Evolutionary conservation across 2,888 invertebrate genomes (phyloP), one percentile per base, ranked within the genome.

Genomic region (Fragum sueziense): DNA sequence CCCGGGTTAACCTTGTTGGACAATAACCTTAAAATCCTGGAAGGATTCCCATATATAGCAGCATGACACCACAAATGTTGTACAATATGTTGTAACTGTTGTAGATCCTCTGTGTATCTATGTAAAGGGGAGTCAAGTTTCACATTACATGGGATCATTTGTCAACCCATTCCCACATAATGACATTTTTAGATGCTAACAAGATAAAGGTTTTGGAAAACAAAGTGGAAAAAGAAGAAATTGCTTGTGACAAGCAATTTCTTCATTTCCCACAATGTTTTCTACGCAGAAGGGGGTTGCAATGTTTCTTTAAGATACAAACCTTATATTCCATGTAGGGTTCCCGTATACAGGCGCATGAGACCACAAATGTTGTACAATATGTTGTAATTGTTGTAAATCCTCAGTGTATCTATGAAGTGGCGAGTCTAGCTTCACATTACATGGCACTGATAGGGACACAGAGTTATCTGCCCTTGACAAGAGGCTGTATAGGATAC

Each of bases 21-120:
- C 0, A 54, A 71, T 71, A 33, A 80, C 80, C 67, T 41, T 34
- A 70, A 37, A 22, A 68, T 37, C 29, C 47, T 76, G 9, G 1
- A 11, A 3, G 1, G n/a, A 65, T 41, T 65, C 22, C 54, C 54
- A 67, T 67, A 70, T 3, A 79, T 52, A 4, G 84, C 65, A 33
- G 84, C 84, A 79, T 90, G 87, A 37, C 81, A 76, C 91, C 91
- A 91, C 25, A 90, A 72, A 72, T 89, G 86, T 22, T 74, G 77
- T 17, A 85, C 76, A 37, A 90, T 52, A 7, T 77, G 59, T 0
- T 62, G 52, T 27, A 90, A 68, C 77, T 86, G 84, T 72, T 76
- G 74, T 47, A 81, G 61, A 71, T 79, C 81, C 79, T 47, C 51
- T 41, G 22, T 69, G 74, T 84, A 81, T n/a, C 54, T 78, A 61